A percentile compares a stretch with the other conserved stretches of the same genome.
Conservation (phyloP, 64 coral and sea anemone species). For the Platygyra sinensis region DNA sequence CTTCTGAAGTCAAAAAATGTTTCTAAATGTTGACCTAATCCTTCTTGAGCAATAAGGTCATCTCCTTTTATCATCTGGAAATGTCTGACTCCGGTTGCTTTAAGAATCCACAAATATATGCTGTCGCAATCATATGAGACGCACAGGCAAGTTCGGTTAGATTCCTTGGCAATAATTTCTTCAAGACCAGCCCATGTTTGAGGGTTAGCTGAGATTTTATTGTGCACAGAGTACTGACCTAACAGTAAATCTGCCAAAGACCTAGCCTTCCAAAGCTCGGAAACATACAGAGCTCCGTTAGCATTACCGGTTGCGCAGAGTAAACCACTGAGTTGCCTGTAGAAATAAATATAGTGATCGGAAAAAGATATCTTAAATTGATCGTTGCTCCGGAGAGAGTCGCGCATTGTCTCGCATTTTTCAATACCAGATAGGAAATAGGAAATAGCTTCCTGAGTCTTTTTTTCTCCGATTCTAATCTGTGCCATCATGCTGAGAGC, state of each 20-base stretch:
- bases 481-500: background rate
- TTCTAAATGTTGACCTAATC: background rate
- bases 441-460: background rate
- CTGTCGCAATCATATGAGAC: background rate
- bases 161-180: background rate
- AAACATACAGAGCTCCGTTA: background rate
- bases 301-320: background rate
- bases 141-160: background rate
- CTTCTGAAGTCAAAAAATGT: background rate
- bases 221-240: background rate
- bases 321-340: background rate
- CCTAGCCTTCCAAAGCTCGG: background rate
- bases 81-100: background rate
- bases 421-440: background rate
- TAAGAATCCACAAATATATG: background rate
- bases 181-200: background rate
- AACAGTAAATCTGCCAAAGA: background rate
- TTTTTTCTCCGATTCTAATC: background rate
- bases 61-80: background rate
- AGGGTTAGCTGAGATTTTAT: background rate
- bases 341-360: background rate
- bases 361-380: background rate
- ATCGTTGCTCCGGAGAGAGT: background rate
- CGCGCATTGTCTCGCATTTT: background rate
- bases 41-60: background rate